Base-by-base conservation (phyloP, 2,888 invertebrate genomes). In the Argyresthia albistria region DNA sequence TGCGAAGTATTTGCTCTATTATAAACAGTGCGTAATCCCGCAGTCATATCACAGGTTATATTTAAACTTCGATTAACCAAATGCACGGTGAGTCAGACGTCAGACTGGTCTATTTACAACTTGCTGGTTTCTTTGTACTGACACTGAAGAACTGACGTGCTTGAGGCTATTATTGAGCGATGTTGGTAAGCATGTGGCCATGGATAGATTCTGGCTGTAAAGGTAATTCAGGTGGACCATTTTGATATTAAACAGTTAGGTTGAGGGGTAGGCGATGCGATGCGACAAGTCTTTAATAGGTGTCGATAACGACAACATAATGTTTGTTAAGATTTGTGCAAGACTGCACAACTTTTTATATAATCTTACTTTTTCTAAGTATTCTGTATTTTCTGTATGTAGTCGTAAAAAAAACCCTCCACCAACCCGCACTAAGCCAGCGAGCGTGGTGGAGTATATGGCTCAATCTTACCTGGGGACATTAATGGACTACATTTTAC, bases 11-110 rank as follows among this genome's bases (percentile, higher is more conserved):
- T 25, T 25, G 6, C 25, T 25, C 25, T 25, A 25, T 25, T 25
- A 25, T 25, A 25, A 25, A 25, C 25, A 25, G 25, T 25, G 25
- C 37, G 48, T 48, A 48, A 48, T 48, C 14, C 48, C 15, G 37
- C 42, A 12, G 54, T n/a, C n/a, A n/a, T n/a, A n/a, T n/a, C n/a
- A n/a, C n/a, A n/a, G n/a, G n/a, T 52, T 52, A 53, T 50, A 54
- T 57, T 47, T 76, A 81, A 76, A 71, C 74, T 76, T 81, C 80
- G 78, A 81, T 84, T 80, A 77, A 73, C 74, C 70, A 70, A 81
- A 81, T 76, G 77, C 64, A 64, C 57, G 62, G 65, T 83, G 84
- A 86, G 70, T 84, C 84, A 83, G 67, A 43, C 60, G 55, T 54
- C 65, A 60, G 61, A 60, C 62, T 59, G 66, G 53, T 66, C 75